Evolutionary conservation across 2,888 invertebrate species (phyloP).

Genomic region (Eupithecia abbreviata): DNA sequence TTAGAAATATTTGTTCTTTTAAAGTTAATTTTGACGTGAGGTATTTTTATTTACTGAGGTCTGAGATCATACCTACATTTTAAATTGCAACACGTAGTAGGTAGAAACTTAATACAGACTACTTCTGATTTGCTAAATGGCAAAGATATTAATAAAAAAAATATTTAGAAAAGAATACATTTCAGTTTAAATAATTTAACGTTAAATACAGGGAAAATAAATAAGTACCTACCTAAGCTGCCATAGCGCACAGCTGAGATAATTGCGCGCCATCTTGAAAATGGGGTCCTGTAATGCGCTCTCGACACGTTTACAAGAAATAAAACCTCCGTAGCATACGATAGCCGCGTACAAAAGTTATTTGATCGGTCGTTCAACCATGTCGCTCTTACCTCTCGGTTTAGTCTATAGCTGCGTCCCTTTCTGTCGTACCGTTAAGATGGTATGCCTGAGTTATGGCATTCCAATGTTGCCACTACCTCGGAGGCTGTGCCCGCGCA

Average conservation of each 20-base stretch:
- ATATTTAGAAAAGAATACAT: neutral
- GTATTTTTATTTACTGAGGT: neutral
- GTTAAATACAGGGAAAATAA: constrained; percentile 39
- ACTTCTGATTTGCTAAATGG: neutral
- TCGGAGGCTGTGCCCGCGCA: constrained; percentile 72
- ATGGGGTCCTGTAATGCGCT: constrained; percentile 65
- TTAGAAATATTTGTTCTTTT: neutral
- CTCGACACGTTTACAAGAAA: constrained; percentile 76
- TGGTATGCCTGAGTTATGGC: constrained; percentile 81
- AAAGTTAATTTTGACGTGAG: neutral
- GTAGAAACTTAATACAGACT: no score
- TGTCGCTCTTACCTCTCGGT: constrained; percentile 65
- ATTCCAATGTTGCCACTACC: constrained; percentile 80
- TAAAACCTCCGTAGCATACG: constrained; percentile 79
- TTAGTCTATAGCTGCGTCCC: constrained; percentile 60
- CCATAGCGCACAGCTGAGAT: constrained; percentile 50
- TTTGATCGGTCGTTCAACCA: constrained; percentile 84
- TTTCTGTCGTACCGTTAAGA: constrained; percentile 78
- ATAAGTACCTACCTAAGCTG: constrained; percentile 45
- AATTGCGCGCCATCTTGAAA: constrained; percentile 69
- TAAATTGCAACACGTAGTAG: neutral
- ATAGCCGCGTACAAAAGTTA: constrained; percentile 77
- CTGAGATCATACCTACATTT: neutral
- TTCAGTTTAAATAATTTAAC: constrained; percentile 28
- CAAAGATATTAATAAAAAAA: neutral